Evolutionary conservation across 2,888 invertebrate genomes (phyloP), one percentile per base, ranked within the genome.

Genomic region (Stegophylla sp.): DNA sequence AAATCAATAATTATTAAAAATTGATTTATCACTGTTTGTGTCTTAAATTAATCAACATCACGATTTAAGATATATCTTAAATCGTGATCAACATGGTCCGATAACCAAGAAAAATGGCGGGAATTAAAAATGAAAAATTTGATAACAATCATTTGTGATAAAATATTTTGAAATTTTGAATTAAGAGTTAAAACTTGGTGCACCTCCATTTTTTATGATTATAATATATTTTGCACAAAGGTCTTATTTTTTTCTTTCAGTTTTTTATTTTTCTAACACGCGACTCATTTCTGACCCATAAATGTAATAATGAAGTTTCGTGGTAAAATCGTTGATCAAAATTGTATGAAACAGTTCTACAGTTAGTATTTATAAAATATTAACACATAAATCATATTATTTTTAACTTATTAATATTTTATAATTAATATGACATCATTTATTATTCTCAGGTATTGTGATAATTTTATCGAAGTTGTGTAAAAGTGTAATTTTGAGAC

Each of bases 401-500:
- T 17, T 26, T 48, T 12, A 53, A 56, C 34, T 41, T 34, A 64
- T 20, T 61, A 15, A 34, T 56, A 26, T 51, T n/a, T 23, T 43
- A 3, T 51, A 51, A 28, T 51, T 26, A 0, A 20, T 64, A 41
- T 34, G 9, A 23, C 26, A 7, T 61, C 23, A 45, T 63, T 51
- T 56, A n/a, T 26, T 48, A 12, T 51, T 15, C 87, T 34, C 87
- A 93, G 93, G 90, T 87, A 89, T 93, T 79, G 89, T 93, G n/a
- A 89, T 90, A 34, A 91, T 92, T 61, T 88, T 95, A 84, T 91
- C 94, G 0, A 93, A 93, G 85, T 88, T 95, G 85, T 90, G 93
- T 0, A 94, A 93, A 86, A 90, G 90, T 83, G 93, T 93, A 86
- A 90, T 93, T 3, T 86, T 95, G 84, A 89, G 93, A 84, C 87